phyloP scores from a whole-genome alignment of 2,888 invertebrate species.

The Barypeithes pellucidus region DNA sequence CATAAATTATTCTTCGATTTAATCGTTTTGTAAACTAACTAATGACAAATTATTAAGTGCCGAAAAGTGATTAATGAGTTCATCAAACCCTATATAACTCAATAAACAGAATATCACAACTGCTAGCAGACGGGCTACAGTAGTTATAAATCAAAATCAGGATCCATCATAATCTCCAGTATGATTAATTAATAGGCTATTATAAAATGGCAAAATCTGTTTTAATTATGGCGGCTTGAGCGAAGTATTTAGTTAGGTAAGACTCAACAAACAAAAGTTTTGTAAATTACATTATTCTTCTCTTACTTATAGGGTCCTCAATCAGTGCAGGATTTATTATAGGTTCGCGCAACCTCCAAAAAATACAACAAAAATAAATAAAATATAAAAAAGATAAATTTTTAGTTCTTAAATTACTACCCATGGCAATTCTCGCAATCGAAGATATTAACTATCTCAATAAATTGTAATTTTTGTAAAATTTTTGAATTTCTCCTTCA shows the following conservation, averaged over 20 bases:
- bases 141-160: slow-evolving; percentile 40
- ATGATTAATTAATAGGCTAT: slow-evolving; percentile 8
- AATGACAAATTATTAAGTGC: slow-evolving; percentile 41
- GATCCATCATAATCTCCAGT: slow-evolving; percentile 10
- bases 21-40: slow-evolving; percentile 30
- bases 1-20: neutral
- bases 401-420: too few relatives aligned
- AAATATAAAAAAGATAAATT: too few relatives aligned
- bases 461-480: too few relatives aligned
- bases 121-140: slow-evolving; percentile 20
- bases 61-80: slow-evolving; percentile 36
- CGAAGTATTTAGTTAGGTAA: neutral
- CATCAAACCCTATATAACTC: slow-evolving; percentile 33
- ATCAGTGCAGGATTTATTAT: too few relatives aligned
- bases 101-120: slow-evolving; percentile 34
- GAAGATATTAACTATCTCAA: too few relatives aligned
- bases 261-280: neutral
- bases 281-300: too few relatives aligned
- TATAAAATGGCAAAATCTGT: slow-evolving; percentile 6
- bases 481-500: too few relatives aligned
- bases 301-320: too few relatives aligned
- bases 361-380: too few relatives aligned
- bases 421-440: too few relatives aligned
- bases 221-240: neutral
- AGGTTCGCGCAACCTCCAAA: too few relatives aligned